Evolutionary conservation across 2,888 invertebrate genomes (phyloP), one percentile per base, ranked within the genome.

Genomic region (Frankliniella intonsa): DNA sequence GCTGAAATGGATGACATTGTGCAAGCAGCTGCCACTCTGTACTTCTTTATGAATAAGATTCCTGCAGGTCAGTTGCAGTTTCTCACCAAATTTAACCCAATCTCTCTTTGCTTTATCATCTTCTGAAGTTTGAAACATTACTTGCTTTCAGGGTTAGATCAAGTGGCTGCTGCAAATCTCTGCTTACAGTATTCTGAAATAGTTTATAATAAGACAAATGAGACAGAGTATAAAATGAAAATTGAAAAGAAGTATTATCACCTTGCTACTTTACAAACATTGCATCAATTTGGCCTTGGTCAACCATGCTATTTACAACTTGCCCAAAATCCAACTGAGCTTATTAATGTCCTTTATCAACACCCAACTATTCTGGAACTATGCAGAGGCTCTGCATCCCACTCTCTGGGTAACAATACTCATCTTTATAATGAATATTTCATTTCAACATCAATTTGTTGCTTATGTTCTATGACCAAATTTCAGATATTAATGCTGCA

Each of bases 1-100:
- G 22, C 69, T 9, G 22, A 69, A n/a, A 69, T 69, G 69, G 69
- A 69, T n/a, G 22, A 69, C 22, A 22, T 69, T 11, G 22, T 22
- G 11, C 22, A 69, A 22, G 69, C 69, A 69, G 69, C 69, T n/a
- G 69, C 69, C 22, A 22, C 69, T 69, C 69, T 69, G n/a, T 69
- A 9, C 7, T 69, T n/a, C 22, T 69, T 69, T 22, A 69, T 22
- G 9, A 22, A 22, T 11, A 69, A 69, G 22, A 69, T 69, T 22
- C 69, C 69, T 11, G 19, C 22, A 22, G 69, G 69, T 22, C 9
- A 22, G 69, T 69, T 14, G 11, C 17, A 14, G 55, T 55, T 55
- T 69, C 22, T 69, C 11, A 38, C 38, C 5, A 38, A 38, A 38
- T 38, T 38, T 38, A 2, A 38, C 38, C 38, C 38, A 38, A 38